These are phyloP conservation scores for Trichopria drosophilae DNA, from an alignment of 2,888 invertebrate genomes.

Conservation along the genomic window DNA sequence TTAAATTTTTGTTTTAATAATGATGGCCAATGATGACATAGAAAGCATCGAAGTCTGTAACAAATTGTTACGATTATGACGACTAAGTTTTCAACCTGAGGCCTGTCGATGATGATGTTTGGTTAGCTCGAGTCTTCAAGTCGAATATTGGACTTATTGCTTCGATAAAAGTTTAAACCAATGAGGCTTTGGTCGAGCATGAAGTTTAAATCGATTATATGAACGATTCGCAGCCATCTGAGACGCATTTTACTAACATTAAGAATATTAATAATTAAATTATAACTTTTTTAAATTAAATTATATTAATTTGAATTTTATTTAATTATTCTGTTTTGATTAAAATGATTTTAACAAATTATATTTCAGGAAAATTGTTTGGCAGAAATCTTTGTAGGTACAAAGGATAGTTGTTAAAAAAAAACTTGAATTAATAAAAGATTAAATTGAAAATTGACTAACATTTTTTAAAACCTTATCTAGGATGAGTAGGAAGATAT, in stretches of 20 bases:
- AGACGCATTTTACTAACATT: slow-evolving; percentile 40
- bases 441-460: too few relatives aligned
- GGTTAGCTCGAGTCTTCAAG: slow-evolving; percentile 51
- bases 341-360: too few relatives aligned
- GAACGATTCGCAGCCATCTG: slow-evolving; percentile 52
- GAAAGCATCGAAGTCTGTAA: slow-evolving; percentile 37
- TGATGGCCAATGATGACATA: slow-evolving; percentile 51
- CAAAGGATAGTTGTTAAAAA: too few relatives aligned
- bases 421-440: too few relatives aligned
- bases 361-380: too few relatives aligned
- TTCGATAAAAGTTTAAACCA: not conserved
- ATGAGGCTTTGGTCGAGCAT: slow-evolving; percentile 12
- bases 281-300: too few relatives aligned
- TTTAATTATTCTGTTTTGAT: not conserved
- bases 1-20: slow-evolving; percentile 14
- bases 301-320: slow-evolving; percentile 6
- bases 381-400: too few relatives aligned
- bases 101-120: slow-evolving; percentile 53
- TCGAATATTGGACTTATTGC: slow-evolving; percentile 10
- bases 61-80: slow-evolving; percentile 42
- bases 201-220: slow-evolving; percentile 1
- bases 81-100: slow-evolving; percentile 58
- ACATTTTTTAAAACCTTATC: too few relatives aligned
- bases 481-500: too few relatives aligned
- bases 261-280: too few relatives aligned